Conservation (phyloP, 2,113 vertebrate species). For the Actenoides lindsayi region DNA sequence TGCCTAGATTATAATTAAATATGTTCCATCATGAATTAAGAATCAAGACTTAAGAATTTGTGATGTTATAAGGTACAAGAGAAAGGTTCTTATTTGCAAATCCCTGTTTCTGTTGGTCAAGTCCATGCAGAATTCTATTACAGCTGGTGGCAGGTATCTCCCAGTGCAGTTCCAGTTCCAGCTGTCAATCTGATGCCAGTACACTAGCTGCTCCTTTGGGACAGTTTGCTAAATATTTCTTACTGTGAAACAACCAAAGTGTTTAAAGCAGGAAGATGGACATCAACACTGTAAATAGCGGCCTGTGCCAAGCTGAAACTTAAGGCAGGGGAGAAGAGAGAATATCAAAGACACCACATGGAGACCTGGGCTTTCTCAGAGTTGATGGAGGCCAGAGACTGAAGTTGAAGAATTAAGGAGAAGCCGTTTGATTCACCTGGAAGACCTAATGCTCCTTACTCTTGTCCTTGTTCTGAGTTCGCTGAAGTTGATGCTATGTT, state of each 20-base stretch:
- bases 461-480: background rate
- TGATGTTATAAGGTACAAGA: background rate
- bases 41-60: background rate
- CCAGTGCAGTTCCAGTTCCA: background rate
- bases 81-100: background rate
- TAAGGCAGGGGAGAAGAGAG: background rate
- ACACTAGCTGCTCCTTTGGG: rapidly evolving
- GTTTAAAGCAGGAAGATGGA: background rate
- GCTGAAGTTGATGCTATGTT: background rate
- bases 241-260: background rate
- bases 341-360: background rate
- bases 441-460: background rate
- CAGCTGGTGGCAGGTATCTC: background rate
- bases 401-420: background rate
- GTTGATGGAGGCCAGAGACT: background rate
- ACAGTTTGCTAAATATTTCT: background rate
- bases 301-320: background rate
- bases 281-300: background rate
- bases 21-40: background rate
- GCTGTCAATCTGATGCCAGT: background rate
- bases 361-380: background rate
- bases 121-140: background rate
- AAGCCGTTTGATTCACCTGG: background rate
- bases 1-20: background rate
- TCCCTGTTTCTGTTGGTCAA: background rate